Evolutionary conservation across 2,888 invertebrate genomes (phyloP), one percentile per base, ranked within the genome.

Genomic region (Euclidia mi): DNA sequence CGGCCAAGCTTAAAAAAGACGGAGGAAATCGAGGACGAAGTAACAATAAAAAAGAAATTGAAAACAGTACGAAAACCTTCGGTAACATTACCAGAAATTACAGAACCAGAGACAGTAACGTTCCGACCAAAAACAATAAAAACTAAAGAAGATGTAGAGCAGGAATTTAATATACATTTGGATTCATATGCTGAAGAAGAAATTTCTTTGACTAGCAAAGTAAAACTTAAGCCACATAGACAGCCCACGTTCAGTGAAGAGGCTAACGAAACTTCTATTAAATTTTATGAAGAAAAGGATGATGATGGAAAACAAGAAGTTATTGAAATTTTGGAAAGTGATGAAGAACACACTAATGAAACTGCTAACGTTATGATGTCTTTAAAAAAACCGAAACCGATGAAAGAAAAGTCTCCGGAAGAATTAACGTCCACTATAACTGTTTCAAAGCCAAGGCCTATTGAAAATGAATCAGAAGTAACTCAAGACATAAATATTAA

Each of bases 151-250:
- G 97, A 98, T 76, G 97, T 98, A 10, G 98, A 98, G 81, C 98
- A 98, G 91, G 98, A 98, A 90, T 98, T 98, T 84, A 98, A 97
- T 87, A 98, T 98, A 67, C 97, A 97, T 9, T 90, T 98, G 59
- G 97, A 98, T 88, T 97, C 97, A 0, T 98, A 98, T 83, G 97
- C 97, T 32, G 98, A 98, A 90, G 98, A 98, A 94, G 97, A 98
- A 90, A 97, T 98, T 71, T 97, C 97, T 6, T 97, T 98, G 96
- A 96, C 97, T 2, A 97, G 97, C 55, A 98, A 97, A 88, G 96
- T 98, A 0, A 97, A 97, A 88, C 79, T 98, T 4, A 97, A 97
- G 84, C 97, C 97, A 77, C 96, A 95, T 49, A 96, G 96, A 65
- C 96, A 96, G 47, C 95, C 96, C 55, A 97, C 97, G 1, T 97